Conservation (phyloP, 2,113 vertebrate species). For the Callithrix jacchus region DNA sequence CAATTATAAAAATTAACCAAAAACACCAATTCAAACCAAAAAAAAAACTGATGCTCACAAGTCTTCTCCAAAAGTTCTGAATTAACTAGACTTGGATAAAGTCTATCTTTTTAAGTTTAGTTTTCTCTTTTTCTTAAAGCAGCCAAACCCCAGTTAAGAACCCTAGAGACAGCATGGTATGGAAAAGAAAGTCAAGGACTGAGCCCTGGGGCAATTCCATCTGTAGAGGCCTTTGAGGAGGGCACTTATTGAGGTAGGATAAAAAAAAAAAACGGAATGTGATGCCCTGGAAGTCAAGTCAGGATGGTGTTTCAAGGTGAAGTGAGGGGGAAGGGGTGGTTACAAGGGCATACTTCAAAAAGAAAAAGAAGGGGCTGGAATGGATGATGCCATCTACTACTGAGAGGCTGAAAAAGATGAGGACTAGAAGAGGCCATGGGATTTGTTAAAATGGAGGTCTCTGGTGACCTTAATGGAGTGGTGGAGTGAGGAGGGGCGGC, state of each 20-base stretch:
- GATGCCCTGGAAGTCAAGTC: background rate
- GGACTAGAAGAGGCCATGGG: accelerated
- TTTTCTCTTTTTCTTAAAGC: background rate
- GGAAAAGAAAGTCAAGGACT: background rate
- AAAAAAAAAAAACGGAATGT: background rate
- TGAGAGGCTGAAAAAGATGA: background rate
- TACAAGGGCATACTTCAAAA: too few relatives aligned
- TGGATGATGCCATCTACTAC: background rate
- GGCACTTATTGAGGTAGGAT: background rate
- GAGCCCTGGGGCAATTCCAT: background rate
- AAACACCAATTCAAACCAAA: background rate
- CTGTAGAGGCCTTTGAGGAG: background rate
- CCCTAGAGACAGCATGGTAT: background rate
- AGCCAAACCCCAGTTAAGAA: background rate
- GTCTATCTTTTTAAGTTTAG: too few relatives aligned
- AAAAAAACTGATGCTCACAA: background rate
- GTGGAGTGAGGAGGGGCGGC: background rate
- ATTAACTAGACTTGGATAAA: background rate
- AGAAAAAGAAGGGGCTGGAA: background rate
- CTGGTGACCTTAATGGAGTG: background rate
- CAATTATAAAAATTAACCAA: background rate
- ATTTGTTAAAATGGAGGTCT: background rate
- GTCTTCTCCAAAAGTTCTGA: background rate
- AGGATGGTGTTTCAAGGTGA: background rate
- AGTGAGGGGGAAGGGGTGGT: background rate